Base-by-base conservation (phyloP, 2,888 invertebrate genomes). In the Himalopsyche tibetana region DNA sequence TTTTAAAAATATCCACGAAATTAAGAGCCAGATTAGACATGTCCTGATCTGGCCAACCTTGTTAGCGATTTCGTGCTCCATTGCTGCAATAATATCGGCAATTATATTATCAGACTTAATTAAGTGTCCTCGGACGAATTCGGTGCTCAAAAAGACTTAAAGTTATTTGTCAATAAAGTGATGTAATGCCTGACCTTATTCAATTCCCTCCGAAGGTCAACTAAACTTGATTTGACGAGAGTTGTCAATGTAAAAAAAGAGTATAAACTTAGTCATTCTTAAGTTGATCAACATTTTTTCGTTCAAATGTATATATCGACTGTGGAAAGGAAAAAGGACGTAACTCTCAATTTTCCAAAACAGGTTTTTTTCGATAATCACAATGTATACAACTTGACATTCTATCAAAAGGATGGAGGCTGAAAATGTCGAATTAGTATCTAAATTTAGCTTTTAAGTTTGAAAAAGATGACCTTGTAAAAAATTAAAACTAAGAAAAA, bases 61-160 rank as follows among this genome's bases (percentile, higher is more conserved):
- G 63, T 6, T 28, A 6, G n/a, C 6, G 63, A 63, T 19, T 56
- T n/a, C n/a, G 19, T n/a, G 17, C n/a, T 19, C 55, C 55, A n/a
- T 56, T 19, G n/a, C 5, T n/a, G n/a, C 56, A n/a, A n/a, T 56
- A 56, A 19, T 11, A 19, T 63, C 19, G 63, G 63, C 63, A 63
- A 63, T 63, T 63, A 63, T 63, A 19, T 63, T 63, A 63, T 63
- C 63, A 63, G 51, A 63, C 63, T 63, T 28, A 63, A 63, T 63
- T 63, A 63, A n/a, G 19, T 11, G 63, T 63, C 63, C 63, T 63
- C 28, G 63, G 19, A 19, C 63, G 19, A 63, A 63, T 63, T 63
- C 28, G 28, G 63, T 19, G 63, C 63, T 63, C 19, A 63, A 63
- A 63, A 63, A 63, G n/a, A 63, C 19, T n/a, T 63, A 63, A 19